Percentiles rank a stretch among this genome's conserved stretches.
phyloP scores from a whole-genome alignment of 35 echinoderm and acorn worm genomes.

The Lytechinus pictus region DNA sequence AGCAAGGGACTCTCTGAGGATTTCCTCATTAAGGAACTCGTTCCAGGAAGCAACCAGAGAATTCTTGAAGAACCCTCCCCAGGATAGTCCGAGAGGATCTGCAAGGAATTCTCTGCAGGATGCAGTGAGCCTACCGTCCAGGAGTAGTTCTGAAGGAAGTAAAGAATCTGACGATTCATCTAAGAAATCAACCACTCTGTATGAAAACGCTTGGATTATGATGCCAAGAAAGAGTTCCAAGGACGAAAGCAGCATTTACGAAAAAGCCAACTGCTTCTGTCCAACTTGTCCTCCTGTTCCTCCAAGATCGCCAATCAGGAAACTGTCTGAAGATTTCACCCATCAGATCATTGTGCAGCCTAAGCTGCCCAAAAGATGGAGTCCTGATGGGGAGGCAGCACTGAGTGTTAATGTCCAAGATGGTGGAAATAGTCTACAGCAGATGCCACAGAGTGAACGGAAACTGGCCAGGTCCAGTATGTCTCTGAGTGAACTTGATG shows the following conservation, averaged over 20 bases:
- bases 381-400: constrained; percentile 22
- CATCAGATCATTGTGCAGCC: background rate
- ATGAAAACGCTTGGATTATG: constrained; percentile 46
- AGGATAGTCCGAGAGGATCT: background rate
- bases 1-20: background rate
- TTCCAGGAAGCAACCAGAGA: constrained; percentile 27
- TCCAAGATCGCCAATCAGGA: constrained; percentile 39
- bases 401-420: background rate
- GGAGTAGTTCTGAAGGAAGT: background rate
- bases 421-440: background rate
- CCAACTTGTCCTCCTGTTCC: constrained; percentile 14
- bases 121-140: background rate
- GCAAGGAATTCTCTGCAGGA: constrained; percentile 32
- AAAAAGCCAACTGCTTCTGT: constrained; percentile 21
- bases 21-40: background rate
- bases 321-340: constrained; percentile 34
- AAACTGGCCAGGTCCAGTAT: constrained; percentile 20
- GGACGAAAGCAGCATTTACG: background rate
- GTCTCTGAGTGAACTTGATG: constrained; percentile 13
- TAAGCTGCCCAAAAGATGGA: constrained; percentile 30
- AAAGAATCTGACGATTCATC: background rate
- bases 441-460: background rate
- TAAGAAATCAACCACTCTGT: constrained; percentile 33
- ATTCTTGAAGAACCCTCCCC: background rate
- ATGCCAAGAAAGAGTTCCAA: background rate